Evolutionary conservation across 2,888 invertebrate species (phyloP), one percentile per base, ranked within the genome.

Genomic region (Drosophila anomelani): DNA sequence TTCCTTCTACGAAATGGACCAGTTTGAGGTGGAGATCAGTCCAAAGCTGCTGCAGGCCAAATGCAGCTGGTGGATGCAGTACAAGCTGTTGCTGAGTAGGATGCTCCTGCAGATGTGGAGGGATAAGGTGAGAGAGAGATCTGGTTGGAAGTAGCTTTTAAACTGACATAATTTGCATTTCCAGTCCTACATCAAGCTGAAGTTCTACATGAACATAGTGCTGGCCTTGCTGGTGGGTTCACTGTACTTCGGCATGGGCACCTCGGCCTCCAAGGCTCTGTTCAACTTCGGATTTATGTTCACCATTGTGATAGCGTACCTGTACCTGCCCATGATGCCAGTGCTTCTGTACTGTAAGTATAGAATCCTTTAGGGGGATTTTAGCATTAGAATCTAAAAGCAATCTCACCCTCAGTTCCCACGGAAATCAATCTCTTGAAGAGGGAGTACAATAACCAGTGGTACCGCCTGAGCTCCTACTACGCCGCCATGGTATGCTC

Each of bases 281-380:
- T 97, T 96, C 91, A 97, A 97, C 92, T 97, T 96, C 88, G 97
- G 97, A 12, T 97, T 96, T 90, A 96, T 96, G 84, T 97, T 96
- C 88, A 95, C 96, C 1, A 96, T 96, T 72, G 93, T 96, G 20
- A 96, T 97, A 73, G 95, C 95, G 34, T 96, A 96, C 92, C 94
- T 97, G 85, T 97, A 96, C 90, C 94, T 96, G 58, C 96, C 97
- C 0, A 95, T 97, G 95, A 94, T 97, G 94, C 97, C 97, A 4
- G 94, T 96, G 47, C 92, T 97, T 56, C 92, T 97, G 76, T 94
- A 96, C 81, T 97, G 97, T 97, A 93, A 95, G 96, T 94, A 29
- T 4, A 0, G 3, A 1, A 8, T 7, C 17, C 13, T 34, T 29
- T 7, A 29, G 1, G 0, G 20, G 4, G 9, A 26, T 0, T 2